Percentiles rank a stretch among this genome's conserved stretches.
Conservation (phyloP, 2,797 vertebrate genomes). For the Centroberyx gerrardi region DNA sequence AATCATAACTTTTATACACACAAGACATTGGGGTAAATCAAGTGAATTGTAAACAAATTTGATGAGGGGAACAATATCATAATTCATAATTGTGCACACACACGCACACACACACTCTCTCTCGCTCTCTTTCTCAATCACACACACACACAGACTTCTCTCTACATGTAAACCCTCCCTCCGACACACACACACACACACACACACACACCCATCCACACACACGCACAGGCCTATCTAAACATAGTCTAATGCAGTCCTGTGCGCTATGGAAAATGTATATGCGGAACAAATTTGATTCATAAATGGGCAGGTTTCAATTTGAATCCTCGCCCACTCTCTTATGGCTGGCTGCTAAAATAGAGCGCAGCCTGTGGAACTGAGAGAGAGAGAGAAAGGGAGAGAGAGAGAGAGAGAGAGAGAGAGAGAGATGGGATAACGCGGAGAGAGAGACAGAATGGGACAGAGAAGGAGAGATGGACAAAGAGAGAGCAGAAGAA, state of each 20-base stretch:
- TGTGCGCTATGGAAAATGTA: slow-evolving; percentile 76
- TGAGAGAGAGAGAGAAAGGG: slow-evolving; percentile 16
- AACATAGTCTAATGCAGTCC: slow-evolving; percentile 71
- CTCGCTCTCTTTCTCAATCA: neutral
- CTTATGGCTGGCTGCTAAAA: slow-evolving; percentile 81
- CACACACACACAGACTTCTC: slow-evolving; percentile 32
- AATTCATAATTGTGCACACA: slow-evolving; percentile 56
- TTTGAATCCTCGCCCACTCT: slow-evolving; percentile 72
- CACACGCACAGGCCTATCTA: slow-evolving; percentile 61
- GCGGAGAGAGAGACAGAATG: slow-evolving; percentile 14
- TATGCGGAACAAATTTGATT: slow-evolving; percentile 85
- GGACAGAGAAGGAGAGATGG: slow-evolving; percentile 16
- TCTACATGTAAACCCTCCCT: slow-evolving; percentile 11
- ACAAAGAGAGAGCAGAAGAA: slow-evolving; percentile 11
- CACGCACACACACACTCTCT: neutral
- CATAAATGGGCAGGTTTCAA: slow-evolving; percentile 86
- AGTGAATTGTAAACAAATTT: slow-evolving; percentile 67
- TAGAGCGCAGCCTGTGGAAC: slow-evolving; percentile 77
- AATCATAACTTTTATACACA: slow-evolving; percentile 36
- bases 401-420: slow-evolving; percentile 1
- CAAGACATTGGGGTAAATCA: slow-evolving; percentile 47
- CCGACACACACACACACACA: slow-evolving; percentile 5
- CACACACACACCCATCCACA: slow-evolving; percentile 6
- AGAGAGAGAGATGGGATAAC: neutral
- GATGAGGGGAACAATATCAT: slow-evolving; percentile 74